Percentiles rank a stretch among this genome's conserved stretches.
These are phyloP conservation scores for Phallusia fumigata DNA, from an alignment of 23 tunicate species.

Conservation along the genomic window DNA sequence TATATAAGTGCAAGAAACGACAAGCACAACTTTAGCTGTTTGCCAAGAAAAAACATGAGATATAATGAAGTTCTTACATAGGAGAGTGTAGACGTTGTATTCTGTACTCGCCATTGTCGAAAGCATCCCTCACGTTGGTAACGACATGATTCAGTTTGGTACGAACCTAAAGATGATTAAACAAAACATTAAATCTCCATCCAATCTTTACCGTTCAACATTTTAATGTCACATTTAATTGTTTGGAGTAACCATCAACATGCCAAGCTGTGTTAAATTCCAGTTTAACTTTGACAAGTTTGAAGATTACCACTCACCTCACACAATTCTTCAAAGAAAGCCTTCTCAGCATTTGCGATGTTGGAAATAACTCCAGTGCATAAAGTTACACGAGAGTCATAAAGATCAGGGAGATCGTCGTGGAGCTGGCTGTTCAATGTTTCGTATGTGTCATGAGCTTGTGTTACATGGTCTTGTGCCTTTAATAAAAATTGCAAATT, in stretches of 20 bases:
- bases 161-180: constrained; percentile 31
- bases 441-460: constrained; percentile 48
- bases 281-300: no score
- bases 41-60: no score
- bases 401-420: constrained; percentile 74
- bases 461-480: constrained; percentile 47
- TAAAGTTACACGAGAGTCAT: constrained; percentile 64
- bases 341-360: constrained; percentile 65
- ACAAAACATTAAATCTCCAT: no score
- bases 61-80: constrained; percentile 13
- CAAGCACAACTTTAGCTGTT: no score
- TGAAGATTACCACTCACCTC: no score
- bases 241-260: no score
- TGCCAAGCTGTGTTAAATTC: no score
- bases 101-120: constrained; percentile 59
- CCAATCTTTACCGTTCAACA: no score
- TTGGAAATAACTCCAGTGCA: constrained; percentile 40
- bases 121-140: constrained; percentile 47
- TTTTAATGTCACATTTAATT: no score
- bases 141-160: constrained; percentile 46
- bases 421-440: constrained; percentile 67
- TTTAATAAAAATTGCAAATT: neutral
- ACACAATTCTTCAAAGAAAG: constrained; percentile 48
- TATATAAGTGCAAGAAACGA: no score
- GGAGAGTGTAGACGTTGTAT: constrained; percentile 73